These are phyloP conservation scores for Koerneria pararmatus DNA, from an alignment of 2,888 invertebrate species.

Conservation along the genomic window DNA sequence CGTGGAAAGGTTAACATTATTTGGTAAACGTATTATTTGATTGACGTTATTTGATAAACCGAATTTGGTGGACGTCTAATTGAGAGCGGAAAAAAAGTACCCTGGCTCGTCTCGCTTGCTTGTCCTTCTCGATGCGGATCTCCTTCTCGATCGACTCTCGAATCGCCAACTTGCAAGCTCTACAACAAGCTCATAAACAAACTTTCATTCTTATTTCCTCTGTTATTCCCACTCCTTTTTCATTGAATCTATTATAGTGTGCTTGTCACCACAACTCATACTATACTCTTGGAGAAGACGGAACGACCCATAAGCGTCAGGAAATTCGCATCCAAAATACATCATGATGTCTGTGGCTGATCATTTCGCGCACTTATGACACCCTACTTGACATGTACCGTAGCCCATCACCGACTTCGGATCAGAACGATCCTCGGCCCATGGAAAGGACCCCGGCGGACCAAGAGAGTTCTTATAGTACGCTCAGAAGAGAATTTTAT, in stretches of 20 bases:
- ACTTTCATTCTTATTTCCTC: constrained; percentile 18
- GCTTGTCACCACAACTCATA: too few species aligned
- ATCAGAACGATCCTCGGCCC: constrained; percentile 22
- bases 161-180: constrained; percentile 94
- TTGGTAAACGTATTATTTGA: too few species aligned
- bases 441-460: neutral
- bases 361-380: constrained; percentile 34
- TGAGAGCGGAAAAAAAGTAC: too few species aligned
- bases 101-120: constrained; percentile 69
- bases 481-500: constrained; percentile 11
- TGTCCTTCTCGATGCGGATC: constrained; percentile 81
- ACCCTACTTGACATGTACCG: constrained; percentile 27
- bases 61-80: too few species aligned
- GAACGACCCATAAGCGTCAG: too few species aligned
- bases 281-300: too few species aligned
- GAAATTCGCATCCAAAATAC: too few species aligned
- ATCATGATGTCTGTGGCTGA: constrained; percentile 9
- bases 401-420: neutral
- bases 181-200: constrained; percentile 24
- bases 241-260: too few species aligned
- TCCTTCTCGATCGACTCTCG: constrained; percentile 95
- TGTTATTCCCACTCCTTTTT: neutral
- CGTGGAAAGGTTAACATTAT: too few species aligned
- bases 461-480: constrained; percentile 33
- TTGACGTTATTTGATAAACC: too few species aligned